These are phyloP conservation scores for Melieria crassipennis DNA, from an alignment of 2,888 invertebrate genomes.

Conservation along the genomic window DNA sequence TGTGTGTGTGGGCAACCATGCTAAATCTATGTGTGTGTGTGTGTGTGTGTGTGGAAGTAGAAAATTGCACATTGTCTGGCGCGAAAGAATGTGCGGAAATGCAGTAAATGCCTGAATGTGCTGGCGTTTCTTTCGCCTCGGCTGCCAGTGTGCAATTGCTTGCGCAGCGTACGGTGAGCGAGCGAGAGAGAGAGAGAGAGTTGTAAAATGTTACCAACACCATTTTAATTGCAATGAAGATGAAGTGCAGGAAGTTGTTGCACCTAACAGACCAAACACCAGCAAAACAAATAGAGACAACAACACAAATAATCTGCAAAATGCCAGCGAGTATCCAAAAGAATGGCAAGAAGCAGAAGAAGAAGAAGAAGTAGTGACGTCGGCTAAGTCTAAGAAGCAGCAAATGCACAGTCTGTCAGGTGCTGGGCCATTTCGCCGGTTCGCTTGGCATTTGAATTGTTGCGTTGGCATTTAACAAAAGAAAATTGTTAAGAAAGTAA, in stretches of 20 bases:
- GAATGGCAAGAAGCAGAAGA: too few relatives aligned
- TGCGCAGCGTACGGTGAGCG: not conserved
- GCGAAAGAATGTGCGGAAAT: slow-evolving; percentile 26
- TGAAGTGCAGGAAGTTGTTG: slow-evolving; percentile 19
- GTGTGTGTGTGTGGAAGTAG: not conserved
- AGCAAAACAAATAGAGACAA: too few relatives aligned
- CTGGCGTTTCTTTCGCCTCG: not conserved
- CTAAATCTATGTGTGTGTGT: not conserved
- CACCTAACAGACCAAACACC: not conserved
- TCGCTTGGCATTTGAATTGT: too few relatives aligned
- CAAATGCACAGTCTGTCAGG: too few relatives aligned
- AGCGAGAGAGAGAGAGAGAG: not conserved
- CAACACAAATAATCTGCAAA: too few relatives aligned
- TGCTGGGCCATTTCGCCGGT: too few relatives aligned
- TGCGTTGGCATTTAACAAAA: too few relatives aligned
- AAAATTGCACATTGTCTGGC: slow-evolving; percentile 21
- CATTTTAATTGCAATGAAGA: slow-evolving; percentile 27
- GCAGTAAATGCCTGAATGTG: slow-evolving; percentile 23
- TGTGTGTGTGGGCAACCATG: too few relatives aligned
- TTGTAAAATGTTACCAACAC: slow-evolving; percentile 14
- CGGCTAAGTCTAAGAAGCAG: too few relatives aligned
- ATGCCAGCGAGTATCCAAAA: too few relatives aligned
- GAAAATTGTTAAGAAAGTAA: too few relatives aligned
- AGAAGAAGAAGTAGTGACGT: too few relatives aligned
- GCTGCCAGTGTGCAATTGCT: not conserved